These are phyloP conservation scores for Serripes groenlandicus DNA, from an alignment of 2,888 invertebrate species.

Conservation along the genomic window DNA sequence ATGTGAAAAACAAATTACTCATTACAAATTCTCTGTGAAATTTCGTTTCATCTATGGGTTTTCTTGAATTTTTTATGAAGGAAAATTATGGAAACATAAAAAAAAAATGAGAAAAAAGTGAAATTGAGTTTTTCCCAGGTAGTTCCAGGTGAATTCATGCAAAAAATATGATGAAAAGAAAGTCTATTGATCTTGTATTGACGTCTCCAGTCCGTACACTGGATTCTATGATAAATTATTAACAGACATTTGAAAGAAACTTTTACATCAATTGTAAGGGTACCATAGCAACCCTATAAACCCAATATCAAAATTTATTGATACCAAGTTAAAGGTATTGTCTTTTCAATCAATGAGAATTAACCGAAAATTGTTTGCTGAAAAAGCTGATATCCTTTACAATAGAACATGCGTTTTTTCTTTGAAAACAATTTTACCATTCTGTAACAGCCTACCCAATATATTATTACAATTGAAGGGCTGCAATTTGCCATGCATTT, in stretches of 20 bases:
- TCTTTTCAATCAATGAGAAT: conserved; percentile 28
- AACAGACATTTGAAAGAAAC: conserved; percentile 60
- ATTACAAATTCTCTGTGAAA: no score
- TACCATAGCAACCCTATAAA: conserved; percentile 64
- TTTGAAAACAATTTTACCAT: no score
- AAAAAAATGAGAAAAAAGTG: no score
- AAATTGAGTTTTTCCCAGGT: conserved; percentile 19
- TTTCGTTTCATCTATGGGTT: no score
- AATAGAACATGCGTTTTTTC: no score
- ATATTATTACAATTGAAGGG: no score
- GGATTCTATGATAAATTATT: conserved; percentile 62
- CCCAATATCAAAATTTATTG: conserved; percentile 66
- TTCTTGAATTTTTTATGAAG: no score
- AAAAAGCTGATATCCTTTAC: conserved; percentile 25
- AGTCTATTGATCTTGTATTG: conserved; percentile 31
- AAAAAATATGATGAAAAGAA: conserved; percentile 29
- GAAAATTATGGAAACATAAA: no score
- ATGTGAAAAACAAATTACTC: no score
- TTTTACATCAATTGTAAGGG: conserved; percentile 54
- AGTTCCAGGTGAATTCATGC: conserved; percentile 12
- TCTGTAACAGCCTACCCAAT: no score
- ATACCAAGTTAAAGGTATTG: conserved; percentile 28
- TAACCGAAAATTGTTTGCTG: conserved; percentile 8
- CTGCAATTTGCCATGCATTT: no score
- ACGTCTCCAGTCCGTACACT: conserved; percentile 15